Percentiles rank a stretch among this genome's conserved stretches.
These are phyloP conservation scores for Acleris holmiana DNA, from an alignment of 2,888 invertebrate species.

Conservation along the genomic window DNA sequence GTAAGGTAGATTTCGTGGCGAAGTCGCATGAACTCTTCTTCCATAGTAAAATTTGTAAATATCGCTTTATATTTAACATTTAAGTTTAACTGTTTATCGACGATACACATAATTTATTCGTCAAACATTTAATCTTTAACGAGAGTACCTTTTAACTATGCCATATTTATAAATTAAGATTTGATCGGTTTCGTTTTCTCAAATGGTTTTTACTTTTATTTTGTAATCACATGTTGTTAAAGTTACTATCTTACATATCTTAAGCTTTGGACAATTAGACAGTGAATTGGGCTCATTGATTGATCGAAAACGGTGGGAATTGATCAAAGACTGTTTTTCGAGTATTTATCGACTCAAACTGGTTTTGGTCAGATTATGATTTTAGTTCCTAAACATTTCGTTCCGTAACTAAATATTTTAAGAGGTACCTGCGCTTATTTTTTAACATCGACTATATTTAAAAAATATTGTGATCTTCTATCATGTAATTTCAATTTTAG, in stretches of 20 bases:
- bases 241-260: slow-evolving; percentile 69
- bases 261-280: slow-evolving; percentile 50
- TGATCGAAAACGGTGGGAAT: slow-evolving; percentile 66
- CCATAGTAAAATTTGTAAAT: slow-evolving; percentile 84
- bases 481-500: slow-evolving; percentile 81
- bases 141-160: slow-evolving; percentile 80
- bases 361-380: slow-evolving; percentile 39
- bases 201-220: slow-evolving; percentile 52
- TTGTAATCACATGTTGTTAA: slow-evolving; percentile 49
- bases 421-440: slow-evolving; percentile 21
- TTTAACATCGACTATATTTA: slow-evolving; percentile 31
- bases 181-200: slow-evolving; percentile 61
- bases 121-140: slow-evolving; percentile 78
- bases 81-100: slow-evolving; percentile 74
- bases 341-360: slow-evolving; percentile 45
- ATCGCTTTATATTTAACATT: slow-evolving; percentile 68
- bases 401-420: slow-evolving; percentile 30
- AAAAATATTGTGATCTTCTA: slow-evolving; percentile 68
- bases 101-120: slow-evolving; percentile 79
- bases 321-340: slow-evolving; percentile 81
- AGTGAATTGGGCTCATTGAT: slow-evolving; percentile 29
- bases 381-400: slow-evolving; percentile 57
- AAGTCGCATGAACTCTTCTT: slow-evolving; percentile 74
- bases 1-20: slow-evolving; percentile 71
- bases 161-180: slow-evolving; percentile 83